Conservation (phyloP, 2,113 vertebrate species). For the Colinus virginianus region DNA sequence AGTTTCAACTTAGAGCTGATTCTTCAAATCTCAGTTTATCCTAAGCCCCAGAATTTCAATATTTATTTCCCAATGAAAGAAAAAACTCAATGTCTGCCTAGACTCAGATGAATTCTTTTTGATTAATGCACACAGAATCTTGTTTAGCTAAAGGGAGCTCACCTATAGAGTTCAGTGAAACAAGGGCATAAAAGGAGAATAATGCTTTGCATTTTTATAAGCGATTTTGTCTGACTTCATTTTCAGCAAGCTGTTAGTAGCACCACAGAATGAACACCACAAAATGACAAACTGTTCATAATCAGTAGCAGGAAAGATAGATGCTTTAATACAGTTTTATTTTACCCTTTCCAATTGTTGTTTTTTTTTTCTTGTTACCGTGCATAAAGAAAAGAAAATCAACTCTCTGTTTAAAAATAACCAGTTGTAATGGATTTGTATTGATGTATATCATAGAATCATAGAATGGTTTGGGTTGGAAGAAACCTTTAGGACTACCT, state of each 20-base stretch:
- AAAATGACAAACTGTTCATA: background rate
- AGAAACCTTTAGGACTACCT: too few relatives aligned
- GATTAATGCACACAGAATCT: constrained; percentile 10
- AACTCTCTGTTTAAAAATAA: background rate
- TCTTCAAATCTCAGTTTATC: constrained; percentile 7
- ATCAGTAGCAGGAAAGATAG: background rate
- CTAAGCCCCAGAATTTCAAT: background rate
- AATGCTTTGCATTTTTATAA: constrained; percentile 55
- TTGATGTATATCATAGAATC: background rate
- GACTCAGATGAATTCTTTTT: constrained; percentile 35
- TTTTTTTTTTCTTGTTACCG: background rate
- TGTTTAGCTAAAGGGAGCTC: background rate
- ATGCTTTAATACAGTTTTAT: background rate
- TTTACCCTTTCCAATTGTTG: background rate
- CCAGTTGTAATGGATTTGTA: rapidly evolving
- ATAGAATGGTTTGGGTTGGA: too few relatives aligned
- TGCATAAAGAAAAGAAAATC: background rate
- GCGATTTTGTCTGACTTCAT: background rate
- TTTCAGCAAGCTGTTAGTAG: constrained; percentile 19
- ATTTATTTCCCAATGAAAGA: background rate
- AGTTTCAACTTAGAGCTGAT: background rate
- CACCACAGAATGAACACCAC: background rate
- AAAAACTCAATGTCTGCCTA: constrained; percentile 3
- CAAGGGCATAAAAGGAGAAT: constrained; percentile 4
- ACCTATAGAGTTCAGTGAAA: constrained; percentile 49